Conservation (phyloP, 2,113 vertebrate species). For the Lipophrys pholis region DNA sequence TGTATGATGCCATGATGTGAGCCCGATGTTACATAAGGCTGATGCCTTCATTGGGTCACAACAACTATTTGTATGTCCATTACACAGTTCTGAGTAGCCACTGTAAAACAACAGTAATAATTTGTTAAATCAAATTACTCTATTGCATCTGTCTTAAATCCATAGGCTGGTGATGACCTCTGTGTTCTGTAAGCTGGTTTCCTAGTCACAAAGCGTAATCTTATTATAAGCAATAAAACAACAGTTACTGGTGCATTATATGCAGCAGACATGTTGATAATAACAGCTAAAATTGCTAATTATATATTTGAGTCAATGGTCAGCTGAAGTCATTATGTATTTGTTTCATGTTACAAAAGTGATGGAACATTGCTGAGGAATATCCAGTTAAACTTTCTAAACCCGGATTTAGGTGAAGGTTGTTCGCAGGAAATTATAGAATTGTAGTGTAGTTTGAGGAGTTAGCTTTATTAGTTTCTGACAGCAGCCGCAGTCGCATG, state of each 20-base stretch:
- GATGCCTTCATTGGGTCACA: neutral
- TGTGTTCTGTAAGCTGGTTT: slow-evolving; percentile 3
- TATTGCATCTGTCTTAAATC: neutral
- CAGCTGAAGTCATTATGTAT: neutral
- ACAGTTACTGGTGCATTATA: no score
- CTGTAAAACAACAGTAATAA: neutral
- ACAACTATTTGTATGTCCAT: neutral
- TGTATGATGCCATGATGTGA: neutral
- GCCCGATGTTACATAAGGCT: neutral
- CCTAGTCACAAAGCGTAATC: neutral
- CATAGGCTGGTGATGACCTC: neutral
- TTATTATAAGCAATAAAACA: neutral
- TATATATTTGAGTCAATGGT: neutral
- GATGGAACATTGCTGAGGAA: neutral
- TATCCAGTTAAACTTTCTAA: neutral
- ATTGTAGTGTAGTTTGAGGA: no score
- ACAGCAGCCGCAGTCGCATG: no score
- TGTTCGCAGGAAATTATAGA: no score
- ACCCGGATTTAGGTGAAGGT: neutral
- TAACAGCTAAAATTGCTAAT: neutral
- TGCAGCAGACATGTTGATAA: no score
- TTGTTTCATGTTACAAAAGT: neutral
- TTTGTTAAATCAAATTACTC: neutral
- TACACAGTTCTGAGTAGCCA: no score
- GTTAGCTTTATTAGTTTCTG: no score